phyloP scores from a whole-genome alignment of 2,797 vertebrate species.

The Pseudocheirus occidentalis region DNA sequence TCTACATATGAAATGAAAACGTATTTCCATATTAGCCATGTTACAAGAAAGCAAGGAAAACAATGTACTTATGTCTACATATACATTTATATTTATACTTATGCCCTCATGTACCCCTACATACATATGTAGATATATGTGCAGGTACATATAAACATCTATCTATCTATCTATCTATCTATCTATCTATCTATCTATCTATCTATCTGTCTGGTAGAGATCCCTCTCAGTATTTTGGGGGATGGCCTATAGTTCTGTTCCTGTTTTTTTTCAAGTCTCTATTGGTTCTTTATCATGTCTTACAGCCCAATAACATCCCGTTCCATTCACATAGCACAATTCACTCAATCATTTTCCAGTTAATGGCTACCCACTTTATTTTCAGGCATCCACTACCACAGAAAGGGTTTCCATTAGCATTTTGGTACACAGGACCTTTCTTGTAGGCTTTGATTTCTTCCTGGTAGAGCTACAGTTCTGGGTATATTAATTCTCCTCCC shows the following conservation, averaged over 20 bases:
- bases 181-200: neutral
- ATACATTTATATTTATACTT: neutral
- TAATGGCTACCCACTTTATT: neutral
- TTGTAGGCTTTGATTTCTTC: neutral
- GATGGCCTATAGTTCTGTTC: neutral
- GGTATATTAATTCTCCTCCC: neutral
- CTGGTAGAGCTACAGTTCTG: neutral
- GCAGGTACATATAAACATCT: too few species aligned
- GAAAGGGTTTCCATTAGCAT: neutral
- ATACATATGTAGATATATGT: neutral
- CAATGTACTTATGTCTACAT: neutral
- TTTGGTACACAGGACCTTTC: neutral
- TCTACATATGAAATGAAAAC: neutral
- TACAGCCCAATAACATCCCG: neutral
- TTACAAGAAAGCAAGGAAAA: neutral
- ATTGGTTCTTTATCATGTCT: neutral
- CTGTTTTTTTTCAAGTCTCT: too few species aligned
- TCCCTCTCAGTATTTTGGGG: neutral
- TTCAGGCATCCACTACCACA: neutral
- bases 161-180: neutral
- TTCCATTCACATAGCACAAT: neutral
- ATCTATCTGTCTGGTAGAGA: too few species aligned
- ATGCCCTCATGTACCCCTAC: neutral
- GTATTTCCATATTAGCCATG: neutral
- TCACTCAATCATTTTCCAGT: neutral